A percentile compares a stretch with the other conserved stretches of the same genome.
Conservation (phyloP, 2,888 invertebrate genomes). For the Automeris io region DNA sequence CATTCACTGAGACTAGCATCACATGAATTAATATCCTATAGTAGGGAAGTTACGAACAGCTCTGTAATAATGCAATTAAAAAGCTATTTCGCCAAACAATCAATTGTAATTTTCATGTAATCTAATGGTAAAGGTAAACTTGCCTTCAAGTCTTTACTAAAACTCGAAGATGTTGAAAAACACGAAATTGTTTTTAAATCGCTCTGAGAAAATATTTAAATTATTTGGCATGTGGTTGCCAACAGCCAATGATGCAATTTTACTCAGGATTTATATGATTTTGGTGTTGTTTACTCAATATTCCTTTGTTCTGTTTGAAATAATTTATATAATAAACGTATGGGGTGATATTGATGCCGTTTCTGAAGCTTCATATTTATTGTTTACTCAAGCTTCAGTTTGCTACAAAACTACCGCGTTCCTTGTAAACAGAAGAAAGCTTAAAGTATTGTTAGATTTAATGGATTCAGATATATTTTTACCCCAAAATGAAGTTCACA, state of each 20-base stretch:
- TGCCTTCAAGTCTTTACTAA: background rate
- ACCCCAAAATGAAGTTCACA: slow-evolving; percentile 34
- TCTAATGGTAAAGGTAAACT: background rate
- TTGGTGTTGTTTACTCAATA: slow-evolving; percentile 45
- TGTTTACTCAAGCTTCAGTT: slow-evolving; percentile 58
- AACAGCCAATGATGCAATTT: slow-evolving; percentile 22
- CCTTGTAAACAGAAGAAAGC: slow-evolving; percentile 34
- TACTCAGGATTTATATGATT: slow-evolving; percentile 33
- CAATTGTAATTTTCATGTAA: slow-evolving; percentile 1
- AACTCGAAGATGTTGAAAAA: slow-evolving; percentile 27
- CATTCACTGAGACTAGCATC: too few relatives aligned
- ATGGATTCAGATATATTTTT: slow-evolving; percentile 43
- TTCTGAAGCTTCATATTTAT: slow-evolving; percentile 51
- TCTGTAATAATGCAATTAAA: background rate
- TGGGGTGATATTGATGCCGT: slow-evolving; percentile 58
- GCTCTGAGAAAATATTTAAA: slow-evolving; percentile 38
- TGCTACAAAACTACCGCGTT: slow-evolving; percentile 56
- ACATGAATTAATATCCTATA: too few relatives aligned
- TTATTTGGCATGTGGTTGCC: slow-evolving; percentile 49
- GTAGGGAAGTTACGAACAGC: too few relatives aligned
- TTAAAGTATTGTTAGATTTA: slow-evolving; percentile 31
- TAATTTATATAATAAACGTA: slow-evolving; percentile 46
- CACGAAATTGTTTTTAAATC: slow-evolving; percentile 34
- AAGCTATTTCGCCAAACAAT: background rate
- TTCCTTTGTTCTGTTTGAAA: slow-evolving; percentile 48